These are phyloP conservation scores for Ridgeia piscesae DNA, from an alignment of 1,140 invertebrate species.

Conservation along the genomic window DNA sequence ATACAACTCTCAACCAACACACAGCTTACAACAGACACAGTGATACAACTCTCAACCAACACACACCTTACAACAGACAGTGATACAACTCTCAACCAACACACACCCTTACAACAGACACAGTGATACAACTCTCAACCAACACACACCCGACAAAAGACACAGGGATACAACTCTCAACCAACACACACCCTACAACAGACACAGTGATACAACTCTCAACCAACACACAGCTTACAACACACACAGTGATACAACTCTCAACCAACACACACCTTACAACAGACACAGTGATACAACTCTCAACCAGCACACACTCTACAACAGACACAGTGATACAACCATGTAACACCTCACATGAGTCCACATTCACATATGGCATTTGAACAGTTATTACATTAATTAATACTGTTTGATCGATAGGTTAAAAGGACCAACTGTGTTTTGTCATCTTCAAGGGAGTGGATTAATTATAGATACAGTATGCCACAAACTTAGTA, in stretches of 20 bases:
- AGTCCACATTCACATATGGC: too few species aligned
- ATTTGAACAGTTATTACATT: too few species aligned
- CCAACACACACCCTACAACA: not conserved
- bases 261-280: not conserved
- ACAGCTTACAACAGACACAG: not conserved
- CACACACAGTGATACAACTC: slow-evolving; percentile 43
- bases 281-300: slow-evolving; percentile 43
- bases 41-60: slow-evolving; percentile 43
- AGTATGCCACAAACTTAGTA: too few species aligned
- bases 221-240: not conserved
- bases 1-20: slow-evolving; percentile 43
- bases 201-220: slow-evolving; percentile 43
- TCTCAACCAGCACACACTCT: not conserved
- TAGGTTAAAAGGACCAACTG: too few species aligned
- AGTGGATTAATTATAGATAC: too few species aligned
- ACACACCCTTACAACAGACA: not conserved
- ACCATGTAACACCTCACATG: too few species aligned
- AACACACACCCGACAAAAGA: not conserved
- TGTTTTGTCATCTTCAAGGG: too few species aligned
- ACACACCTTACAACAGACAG: not conserved
- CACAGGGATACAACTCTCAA: slow-evolving; percentile 43
- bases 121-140: slow-evolving; percentile 43
- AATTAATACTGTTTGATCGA: too few species aligned
- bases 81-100: slow-evolving; percentile 43
- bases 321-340: not conserved